Evolutionary conservation across 30 jellyfish, hydroid and myxozoan genomes (phyloP), one percentile per base, ranked within the genome.

Genomic region (Haliclystus octoradiatus): DNA sequence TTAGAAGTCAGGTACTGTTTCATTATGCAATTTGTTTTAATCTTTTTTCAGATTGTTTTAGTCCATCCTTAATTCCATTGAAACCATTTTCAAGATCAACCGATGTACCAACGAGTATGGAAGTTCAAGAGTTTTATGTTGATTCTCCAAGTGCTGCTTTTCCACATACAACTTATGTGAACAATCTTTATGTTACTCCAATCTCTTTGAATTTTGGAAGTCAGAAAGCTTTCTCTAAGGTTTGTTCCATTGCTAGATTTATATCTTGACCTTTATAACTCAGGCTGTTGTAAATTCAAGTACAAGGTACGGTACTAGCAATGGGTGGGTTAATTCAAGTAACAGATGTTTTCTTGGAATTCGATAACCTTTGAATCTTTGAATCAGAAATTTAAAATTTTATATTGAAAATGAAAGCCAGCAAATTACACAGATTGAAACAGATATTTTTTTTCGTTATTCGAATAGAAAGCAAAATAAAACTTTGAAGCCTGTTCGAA

Each of bases 81-180:
- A 88, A 88, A 61, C 97, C 97, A 28, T 80, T 80, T 52, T 80
- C 97, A n/a, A 63, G 87, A 50, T 75, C 94, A 14, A 84, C 79
- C 28, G 94, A 80, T 35, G 67, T 80, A 23, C 83, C 83, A 64
- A 33, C 83, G 73, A 80, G 94, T 33, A 31, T 88, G 52, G 94
- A 88, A 61, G 74, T 88, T 51, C 97, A 88, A 50, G 82, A 93
- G 50, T 80, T 88, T 71, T 26, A 74, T 33, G 71, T 82, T 12
- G 74, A 70, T 35, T 71, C 69, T 40, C 93, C 93, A 27, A 84
- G 71, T 49, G 71, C 72, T 15, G 78, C 93, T 15, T 28, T 50
- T 28, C 97, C 97, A 23, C 71, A 62, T 69, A 88, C 84, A 26
- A 65, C 76, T 13, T 88, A 88, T 35, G 50, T 69, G 53, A 81